Base-by-base conservation (phyloP, 2,113 vertebrate species). In the Rhinoderma darwinii region DNA sequence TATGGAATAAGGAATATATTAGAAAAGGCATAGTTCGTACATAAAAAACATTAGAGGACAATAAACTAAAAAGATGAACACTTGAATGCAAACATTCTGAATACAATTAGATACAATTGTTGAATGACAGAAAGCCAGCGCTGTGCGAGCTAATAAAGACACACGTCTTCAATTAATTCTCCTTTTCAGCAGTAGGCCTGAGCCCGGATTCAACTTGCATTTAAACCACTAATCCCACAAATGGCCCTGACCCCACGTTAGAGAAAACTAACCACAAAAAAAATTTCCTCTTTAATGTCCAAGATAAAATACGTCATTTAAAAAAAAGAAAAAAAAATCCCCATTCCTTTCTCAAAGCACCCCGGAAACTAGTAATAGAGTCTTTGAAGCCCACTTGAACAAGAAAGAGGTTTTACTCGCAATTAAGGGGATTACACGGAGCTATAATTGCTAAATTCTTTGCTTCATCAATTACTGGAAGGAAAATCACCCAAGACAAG, bases 381-480 rank as follows among this genome's bases (percentile, higher is more conserved):
- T 47, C 76, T 87, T 82, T 82, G 68, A 87, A 56, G 66, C 77
- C 66, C 77, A 80, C 61, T 81, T 80, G 44, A 86, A 80, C 35
- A 86, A 74, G 50, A 76, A 76, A 84, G 17, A 50, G 85, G 66
- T 51, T 87, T 86, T 82, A 73, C 37, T 80, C 63, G 72, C 78
- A 87, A 87, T 82, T 87, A 87, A 41, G 51, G 73, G 78, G 85
- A 86, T 86, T 86, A 81, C 32, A 72, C 27, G 32, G 47, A 56
- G 44, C n/a, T 74, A 68, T 86, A 68, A 80, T 86, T 86, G 47
- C 66, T 59, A 25, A 39, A 70, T 73, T 54, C n/a, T 35, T 43
- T 86, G 77, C 84, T 80, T 86, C 84, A 86, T 86, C 76, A 86
- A 72, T 81, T 86, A 80, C 32, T 44, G 56, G 20, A 47, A 56